Conservation (phyloP, 2,888 invertebrate genomes). For the Germaria angustata region DNA sequence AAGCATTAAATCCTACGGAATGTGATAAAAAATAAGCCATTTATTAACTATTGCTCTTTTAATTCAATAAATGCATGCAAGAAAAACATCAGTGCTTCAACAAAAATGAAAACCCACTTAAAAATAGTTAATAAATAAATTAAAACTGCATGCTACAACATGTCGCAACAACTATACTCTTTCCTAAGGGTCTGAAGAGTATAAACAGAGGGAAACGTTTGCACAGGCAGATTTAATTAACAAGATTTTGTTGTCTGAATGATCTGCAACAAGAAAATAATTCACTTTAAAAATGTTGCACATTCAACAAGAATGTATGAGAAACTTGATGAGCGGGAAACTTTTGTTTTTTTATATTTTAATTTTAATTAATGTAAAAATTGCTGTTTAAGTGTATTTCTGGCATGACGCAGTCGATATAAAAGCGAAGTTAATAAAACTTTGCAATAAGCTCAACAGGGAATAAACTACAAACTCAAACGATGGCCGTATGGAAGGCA, state of each 20-base stretch:
- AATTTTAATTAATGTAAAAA: background rate
- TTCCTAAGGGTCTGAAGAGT: background rate
- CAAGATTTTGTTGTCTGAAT: too few species aligned
- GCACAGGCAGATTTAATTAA: conserved; percentile 35
- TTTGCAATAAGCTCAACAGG: too few species aligned
- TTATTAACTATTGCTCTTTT: conserved; percentile 16
- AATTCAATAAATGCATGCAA: conserved; percentile 13
- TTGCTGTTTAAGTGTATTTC: background rate
- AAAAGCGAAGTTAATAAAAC: too few species aligned
- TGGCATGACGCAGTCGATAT: too few species aligned
- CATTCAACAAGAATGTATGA: too few species aligned
- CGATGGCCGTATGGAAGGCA: too few species aligned
- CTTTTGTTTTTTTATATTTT: background rate
- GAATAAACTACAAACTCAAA: too few species aligned
- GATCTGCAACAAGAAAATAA: too few species aligned
- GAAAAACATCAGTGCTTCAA: background rate
- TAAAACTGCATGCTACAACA: conserved; percentile 7
- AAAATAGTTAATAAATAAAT: background rate
- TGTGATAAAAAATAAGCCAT: background rate
- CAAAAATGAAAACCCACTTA: background rate
- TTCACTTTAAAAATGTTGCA: too few species aligned
- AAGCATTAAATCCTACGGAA: background rate
- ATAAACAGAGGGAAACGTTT: conserved; percentile 2
- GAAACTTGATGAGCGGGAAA: background rate
- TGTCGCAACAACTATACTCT: background rate